phyloP scores from a whole-genome alignment of 2,113 vertebrate species.

The Nestor notabilis region DNA sequence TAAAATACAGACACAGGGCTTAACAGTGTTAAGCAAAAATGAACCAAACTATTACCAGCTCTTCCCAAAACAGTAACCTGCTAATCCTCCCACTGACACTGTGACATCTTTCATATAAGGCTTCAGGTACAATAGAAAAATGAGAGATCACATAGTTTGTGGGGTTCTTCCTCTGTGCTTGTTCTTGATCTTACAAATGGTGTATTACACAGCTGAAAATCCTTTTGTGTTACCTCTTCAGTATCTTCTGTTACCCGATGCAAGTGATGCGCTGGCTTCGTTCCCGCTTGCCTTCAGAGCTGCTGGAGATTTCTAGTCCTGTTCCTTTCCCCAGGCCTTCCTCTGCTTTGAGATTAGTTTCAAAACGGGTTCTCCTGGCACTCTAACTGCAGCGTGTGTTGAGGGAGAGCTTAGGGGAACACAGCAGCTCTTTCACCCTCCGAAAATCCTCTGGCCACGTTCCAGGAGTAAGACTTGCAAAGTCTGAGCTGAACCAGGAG shows the following conservation, averaged over 20 bases:
- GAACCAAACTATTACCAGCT: background rate
- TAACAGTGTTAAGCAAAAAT: background rate
- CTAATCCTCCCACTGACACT: background rate
- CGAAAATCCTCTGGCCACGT: background rate
- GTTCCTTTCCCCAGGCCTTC: background rate
- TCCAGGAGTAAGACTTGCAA: background rate
- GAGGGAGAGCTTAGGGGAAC: conserved; percentile 10
- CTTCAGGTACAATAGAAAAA: background rate
- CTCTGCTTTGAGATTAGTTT: background rate
- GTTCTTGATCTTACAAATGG: background rate
- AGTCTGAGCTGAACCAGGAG: background rate
- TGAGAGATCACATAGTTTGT: background rate
- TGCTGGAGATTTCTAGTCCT: background rate
- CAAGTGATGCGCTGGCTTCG: background rate
- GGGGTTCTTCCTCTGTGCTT: background rate
- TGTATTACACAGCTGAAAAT: background rate
- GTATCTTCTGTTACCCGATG: accelerated
- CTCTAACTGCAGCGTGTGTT: background rate
- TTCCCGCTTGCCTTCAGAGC: background rate
- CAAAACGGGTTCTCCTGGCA: conserved; percentile 1
- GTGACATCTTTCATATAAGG: background rate
- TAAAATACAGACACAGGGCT: background rate
- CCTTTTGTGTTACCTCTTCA: background rate
- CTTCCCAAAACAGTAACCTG: background rate
- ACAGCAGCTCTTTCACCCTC: conserved; percentile 46